Base-by-base conservation (phyloP, 2,888 invertebrate genomes). In the Nemotelus pantherinus region DNA sequence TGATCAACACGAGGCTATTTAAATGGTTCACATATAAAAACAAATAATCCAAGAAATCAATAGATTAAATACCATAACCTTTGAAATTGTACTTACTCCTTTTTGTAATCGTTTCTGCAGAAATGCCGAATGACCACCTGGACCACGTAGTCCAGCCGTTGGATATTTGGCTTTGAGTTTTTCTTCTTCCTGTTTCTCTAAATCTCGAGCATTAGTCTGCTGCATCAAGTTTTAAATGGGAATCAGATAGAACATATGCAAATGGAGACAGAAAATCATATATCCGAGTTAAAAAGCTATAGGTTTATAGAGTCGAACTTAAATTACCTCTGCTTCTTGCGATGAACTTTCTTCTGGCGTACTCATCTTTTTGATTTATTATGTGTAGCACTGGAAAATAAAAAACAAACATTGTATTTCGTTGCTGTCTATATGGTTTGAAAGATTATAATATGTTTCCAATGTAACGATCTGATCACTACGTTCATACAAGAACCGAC, bases 121-220 rank as follows among this genome's bases (percentile, higher is more conserved):
- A 85, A 98, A 95, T 44, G 95, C 95, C 2, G 97, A 96, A 87
- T 96, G 96, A 3, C 95, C 96, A 65, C 89, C 89, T 1, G 91
- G 93, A 6, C 94, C 94, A 65, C 91, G 88, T 80, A 91, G 90
- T 83, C 90, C 89, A 60, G 92, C 90, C 87, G 91, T 90, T 76
- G 95, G 95, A 88, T 96, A 98, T 88, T 97, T 97, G 0, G 95
- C 94, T 87, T 95, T 95, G 44, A 98, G 87, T 86, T 97, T 97
- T 63, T 94, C 96, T 87, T 98, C 98, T 88, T 98, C 97, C 79
- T 94, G 86, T 85, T 95, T 95, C 84, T 96, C 96, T 83, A 95
- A 88, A 83, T 95, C 95, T 84, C 93, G 53, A 7, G 74, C 39
- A 63, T 74, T 74, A 63, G 74, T 60, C 48, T 72, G 72, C 57